Conservation (phyloP, 2,888 invertebrate species). For the Rhamphomyia laevipes region DNA sequence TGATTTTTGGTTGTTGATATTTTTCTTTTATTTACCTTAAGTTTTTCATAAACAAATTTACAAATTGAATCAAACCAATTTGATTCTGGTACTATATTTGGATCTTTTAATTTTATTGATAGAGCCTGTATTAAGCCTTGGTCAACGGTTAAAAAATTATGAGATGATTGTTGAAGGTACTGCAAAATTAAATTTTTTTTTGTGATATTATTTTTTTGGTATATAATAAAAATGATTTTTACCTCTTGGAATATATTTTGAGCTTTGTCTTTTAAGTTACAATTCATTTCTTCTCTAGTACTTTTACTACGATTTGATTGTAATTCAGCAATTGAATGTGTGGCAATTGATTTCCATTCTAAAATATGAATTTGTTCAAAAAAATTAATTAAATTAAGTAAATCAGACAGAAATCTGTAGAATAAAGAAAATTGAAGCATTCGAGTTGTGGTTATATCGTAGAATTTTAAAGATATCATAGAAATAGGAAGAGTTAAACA, state of each 20-base stretch:
- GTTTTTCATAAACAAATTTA: conserved; percentile 19
- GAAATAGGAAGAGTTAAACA: too few species aligned
- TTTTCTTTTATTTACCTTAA: conserved; percentile 14
- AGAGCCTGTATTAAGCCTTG: conserved; percentile 16
- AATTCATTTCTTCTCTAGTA: conserved; percentile 14
- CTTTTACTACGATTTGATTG: conserved; percentile 15
- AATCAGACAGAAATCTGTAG: too few species aligned
- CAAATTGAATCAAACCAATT: conserved; percentile 20
- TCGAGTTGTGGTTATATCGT: too few species aligned
- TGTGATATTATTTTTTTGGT: neutral
- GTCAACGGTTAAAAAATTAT: conserved; percentile 17
- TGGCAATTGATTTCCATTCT: conserved; percentile 17
- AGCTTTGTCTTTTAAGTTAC: conserved; percentile 16
- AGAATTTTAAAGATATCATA: neutral
- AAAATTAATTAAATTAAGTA: too few species aligned
- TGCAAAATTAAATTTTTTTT: neutral
- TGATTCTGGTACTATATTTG: conserved; percentile 13
- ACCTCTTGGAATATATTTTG: conserved; percentile 16
- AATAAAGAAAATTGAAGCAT: too few species aligned
- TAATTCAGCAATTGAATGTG: conserved; percentile 12
- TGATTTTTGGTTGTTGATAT: neutral
- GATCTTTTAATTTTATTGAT: conserved; percentile 17
- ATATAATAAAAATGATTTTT: neutral
- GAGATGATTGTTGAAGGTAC: conserved; percentile 14
- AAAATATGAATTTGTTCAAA: too few species aligned